phyloP scores from a whole-genome alignment of 2,113 vertebrate genomes.

The Strix uralensis region DNA sequence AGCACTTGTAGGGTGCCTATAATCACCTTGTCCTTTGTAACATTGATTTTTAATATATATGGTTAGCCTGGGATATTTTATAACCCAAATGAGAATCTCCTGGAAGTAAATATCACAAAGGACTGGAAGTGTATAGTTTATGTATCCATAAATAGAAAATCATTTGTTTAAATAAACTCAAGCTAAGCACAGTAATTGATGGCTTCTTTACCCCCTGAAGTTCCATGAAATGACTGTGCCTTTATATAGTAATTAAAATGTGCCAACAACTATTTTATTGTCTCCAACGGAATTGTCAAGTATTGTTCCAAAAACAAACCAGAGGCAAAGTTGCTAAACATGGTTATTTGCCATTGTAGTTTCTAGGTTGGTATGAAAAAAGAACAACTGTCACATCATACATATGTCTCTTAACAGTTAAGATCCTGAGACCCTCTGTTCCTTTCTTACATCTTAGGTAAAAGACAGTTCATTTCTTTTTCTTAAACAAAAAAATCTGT shows the following conservation, averaged over 20 bases:
- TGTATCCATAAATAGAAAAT: conserved; percentile 54
- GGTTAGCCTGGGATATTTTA: conserved; percentile 10
- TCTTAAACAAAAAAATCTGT: neutral
- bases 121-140: conserved; percentile 15
- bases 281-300: conserved; percentile 44
- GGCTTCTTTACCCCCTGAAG: conserved; percentile 52
- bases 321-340: conserved; percentile 35
- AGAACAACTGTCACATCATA: neutral
- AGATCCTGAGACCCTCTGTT: neutral
- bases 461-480: neutral
- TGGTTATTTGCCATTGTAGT: conserved; percentile 7
- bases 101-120: conserved; percentile 30
- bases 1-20: conserved; percentile 11
- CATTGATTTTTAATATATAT: conserved; percentile 57
- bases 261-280: conserved; percentile 56
- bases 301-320: conserved; percentile 40
- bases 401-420: neutral
- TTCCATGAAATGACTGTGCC: conserved; percentile 39
- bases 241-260: conserved; percentile 70
- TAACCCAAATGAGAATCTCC: conserved; percentile 18
- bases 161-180: conserved; percentile 65
- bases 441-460: neutral
- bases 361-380: neutral
- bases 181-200: conserved; percentile 59
- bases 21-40: conserved; percentile 51